Base-by-base conservation (phyloP, 1,140 invertebrate genomes). In the Heliothis subflexa region DNA sequence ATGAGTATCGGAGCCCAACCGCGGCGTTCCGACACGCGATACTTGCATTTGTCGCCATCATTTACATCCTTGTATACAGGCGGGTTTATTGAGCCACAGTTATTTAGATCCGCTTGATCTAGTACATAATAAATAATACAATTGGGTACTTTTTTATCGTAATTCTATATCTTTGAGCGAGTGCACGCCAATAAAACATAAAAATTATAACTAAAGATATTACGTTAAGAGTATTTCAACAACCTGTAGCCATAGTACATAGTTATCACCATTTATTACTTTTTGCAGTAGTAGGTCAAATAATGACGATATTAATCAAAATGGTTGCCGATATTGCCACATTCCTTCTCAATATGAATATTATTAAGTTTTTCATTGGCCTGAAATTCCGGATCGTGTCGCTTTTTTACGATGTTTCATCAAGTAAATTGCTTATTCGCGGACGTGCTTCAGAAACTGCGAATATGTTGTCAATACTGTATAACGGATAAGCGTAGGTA, bases 21-120 rank as follows among this genome's bases (percentile, higher is more conserved):
- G 47, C 45, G 1, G 45, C 62, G 40, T 21, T 14, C 49, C 57
- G 55, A 80, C 91, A 93, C 91, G 91, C 91, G 81, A 93, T 93
- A 89, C 85, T 77, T 91, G 88, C 89, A 91, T 93, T 93, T 93
- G 83, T 78, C 54, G 77, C 79, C 75, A 64, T 78, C 73, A 86
- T 86, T 83, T 61, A 75, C 57, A 75, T 61, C 18, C 14, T 64
- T 66, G 47, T 72, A 54, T 64, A 59, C 55, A 81, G 54, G 68
- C 50, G n/a, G 77, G 72, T 78, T 74, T 47, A 45, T 72, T 57
- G 47, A 70, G 47, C 47, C 28, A 52, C 66, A 16, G 40, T 40
- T 40, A 40, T 40, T 40, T 40, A 40, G 33, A 40, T 40, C 33
- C 33, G 33, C 33, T 40, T 40, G 33, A 40, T 40, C 33, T 40